Evolutionary conservation across 2,113 vertebrate genomes (phyloP).

Genomic region (Edolisoma coerulescens): DNA sequence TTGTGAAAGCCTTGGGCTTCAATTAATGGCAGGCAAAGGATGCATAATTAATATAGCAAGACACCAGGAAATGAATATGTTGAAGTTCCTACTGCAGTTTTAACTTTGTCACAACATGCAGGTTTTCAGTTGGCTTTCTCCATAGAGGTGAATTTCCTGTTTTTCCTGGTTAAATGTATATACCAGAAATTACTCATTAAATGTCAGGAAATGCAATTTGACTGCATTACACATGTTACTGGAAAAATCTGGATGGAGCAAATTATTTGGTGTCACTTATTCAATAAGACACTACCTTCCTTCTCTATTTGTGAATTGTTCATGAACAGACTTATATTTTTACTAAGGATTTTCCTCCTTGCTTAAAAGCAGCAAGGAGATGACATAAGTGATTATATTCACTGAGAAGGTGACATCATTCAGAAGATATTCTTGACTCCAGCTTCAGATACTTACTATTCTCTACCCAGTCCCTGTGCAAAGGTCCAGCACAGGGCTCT

Average conservation of each 20-base stretch:
- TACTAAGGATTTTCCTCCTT: not conserved
- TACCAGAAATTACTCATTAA: constrained; percentile 45
- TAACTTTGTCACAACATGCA: not conserved
- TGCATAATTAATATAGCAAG: constrained; percentile 29
- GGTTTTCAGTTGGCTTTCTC: constrained; percentile 1
- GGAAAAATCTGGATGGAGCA: not conserved
- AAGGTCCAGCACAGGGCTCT: not conserved
- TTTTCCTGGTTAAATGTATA: constrained; percentile 38
- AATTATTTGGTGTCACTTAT: not conserved
- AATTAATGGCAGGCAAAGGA: constrained; percentile 11
- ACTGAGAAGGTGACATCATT: not conserved
- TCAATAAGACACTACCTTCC: not conserved
- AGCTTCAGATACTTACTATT: not conserved
- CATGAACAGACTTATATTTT: not conserved
- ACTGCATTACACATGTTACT: not conserved
- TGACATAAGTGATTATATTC: not conserved
- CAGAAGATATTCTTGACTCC: not conserved
- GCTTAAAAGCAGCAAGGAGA: not conserved
- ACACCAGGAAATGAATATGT: constrained; percentile 24
- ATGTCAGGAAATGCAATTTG: constrained; percentile 21
- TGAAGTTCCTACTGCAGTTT: not conserved
- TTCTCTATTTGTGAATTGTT: not conserved
- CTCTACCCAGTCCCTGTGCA: not conserved
- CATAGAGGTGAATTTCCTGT: constrained; percentile 36
- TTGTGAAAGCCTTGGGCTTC: constrained; percentile 21